Percentiles rank a stretch among this genome's conserved stretches.
Conservation (phyloP, 1,140 invertebrate genomes). For the Epicauta chinensis region DNA sequence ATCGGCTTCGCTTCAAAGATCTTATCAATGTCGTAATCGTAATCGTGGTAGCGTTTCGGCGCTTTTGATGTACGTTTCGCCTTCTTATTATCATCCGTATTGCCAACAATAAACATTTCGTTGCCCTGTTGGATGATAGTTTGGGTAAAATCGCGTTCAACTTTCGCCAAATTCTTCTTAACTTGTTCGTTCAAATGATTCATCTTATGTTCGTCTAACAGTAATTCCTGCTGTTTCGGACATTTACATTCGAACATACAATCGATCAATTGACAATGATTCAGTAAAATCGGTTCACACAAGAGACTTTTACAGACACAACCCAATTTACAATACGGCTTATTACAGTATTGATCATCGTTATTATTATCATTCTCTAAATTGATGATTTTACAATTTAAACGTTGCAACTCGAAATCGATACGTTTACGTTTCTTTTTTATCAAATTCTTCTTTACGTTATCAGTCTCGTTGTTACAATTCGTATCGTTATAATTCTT, state of each 20-base stretch:
- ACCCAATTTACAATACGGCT: constrained; percentile 42
- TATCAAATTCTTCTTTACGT: constrained; percentile 2
- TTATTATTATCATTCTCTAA: constrained; percentile 25
- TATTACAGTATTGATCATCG: constrained; percentile 31
- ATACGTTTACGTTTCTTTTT: constrained; percentile 15
- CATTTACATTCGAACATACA: constrained; percentile 48
- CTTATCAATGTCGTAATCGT: constrained; percentile 18
- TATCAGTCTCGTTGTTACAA: constrained; percentile 6
- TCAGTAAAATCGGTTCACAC: constrained; percentile 24
- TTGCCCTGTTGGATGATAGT: constrained; percentile 43
- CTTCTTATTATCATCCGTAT: constrained; percentile 33
- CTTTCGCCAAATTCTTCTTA: constrained; percentile 41
- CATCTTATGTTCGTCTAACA: neutral
- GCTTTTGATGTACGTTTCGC: constrained; percentile 24
- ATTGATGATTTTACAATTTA: constrained; percentile 42
- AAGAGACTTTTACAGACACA: constrained; percentile 46
- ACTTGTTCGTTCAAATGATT: constrained; percentile 29
- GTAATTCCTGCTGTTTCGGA: constrained; percentile 5
- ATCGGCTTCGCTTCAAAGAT: constrained; percentile 1
- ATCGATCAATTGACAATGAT: constrained; percentile 42
- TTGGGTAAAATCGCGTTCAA: constrained; percentile 44
- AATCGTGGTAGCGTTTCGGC: constrained; percentile 42
- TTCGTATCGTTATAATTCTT: constrained; percentile 8
- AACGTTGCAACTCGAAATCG: constrained; percentile 37
- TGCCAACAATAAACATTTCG: constrained; percentile 41